Evolutionary conservation across 2,888 invertebrate genomes (phyloP).

Genomic region (Parochlus steinenii): DNA sequence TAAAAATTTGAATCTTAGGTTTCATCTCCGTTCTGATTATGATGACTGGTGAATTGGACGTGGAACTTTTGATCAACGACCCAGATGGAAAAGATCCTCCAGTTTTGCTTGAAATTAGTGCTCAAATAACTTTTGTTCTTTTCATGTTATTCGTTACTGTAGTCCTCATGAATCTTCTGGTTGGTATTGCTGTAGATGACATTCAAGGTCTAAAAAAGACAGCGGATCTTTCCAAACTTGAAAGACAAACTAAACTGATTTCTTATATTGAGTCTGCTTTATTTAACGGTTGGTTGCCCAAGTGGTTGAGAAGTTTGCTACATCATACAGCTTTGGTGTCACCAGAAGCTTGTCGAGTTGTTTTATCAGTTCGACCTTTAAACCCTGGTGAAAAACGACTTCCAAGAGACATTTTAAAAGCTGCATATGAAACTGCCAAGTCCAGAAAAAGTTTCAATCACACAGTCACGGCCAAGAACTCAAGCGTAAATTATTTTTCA

Average conservation of each 20-base stretch:
- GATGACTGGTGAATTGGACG: slow-evolving; percentile 77
- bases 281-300: slow-evolving; percentile 62
- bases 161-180: slow-evolving; percentile 68
- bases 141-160: slow-evolving; percentile 72
- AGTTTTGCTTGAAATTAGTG: slow-evolving; percentile 59
- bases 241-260: slow-evolving; percentile 72
- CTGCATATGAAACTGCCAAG: slow-evolving; percentile 67
- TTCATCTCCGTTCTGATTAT: slow-evolving; percentile 71
- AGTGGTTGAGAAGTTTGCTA: slow-evolving; percentile 52
- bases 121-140: slow-evolving; percentile 64
- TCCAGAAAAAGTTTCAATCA: slow-evolving; percentile 52
- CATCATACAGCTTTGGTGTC: slow-evolving; percentile 65
- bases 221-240: slow-evolving; percentile 65
- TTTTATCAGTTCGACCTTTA: slow-evolving; percentile 64
- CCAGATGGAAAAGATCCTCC: slow-evolving; percentile 61
- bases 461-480: slow-evolving; percentile 48
- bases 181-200: slow-evolving; percentile 77
- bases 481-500: slow-evolving; percentile 43
- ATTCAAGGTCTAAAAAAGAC: slow-evolving; percentile 75
- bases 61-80: slow-evolving; percentile 57
- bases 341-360: slow-evolving; percentile 66
- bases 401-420: slow-evolving; percentile 60
- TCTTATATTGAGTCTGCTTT: slow-evolving; percentile 70
- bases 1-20: too few species aligned
- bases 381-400: slow-evolving; percentile 69